Conservation (phyloP, 2,888 invertebrate species). For the Drosophila aldrichi region DNA sequence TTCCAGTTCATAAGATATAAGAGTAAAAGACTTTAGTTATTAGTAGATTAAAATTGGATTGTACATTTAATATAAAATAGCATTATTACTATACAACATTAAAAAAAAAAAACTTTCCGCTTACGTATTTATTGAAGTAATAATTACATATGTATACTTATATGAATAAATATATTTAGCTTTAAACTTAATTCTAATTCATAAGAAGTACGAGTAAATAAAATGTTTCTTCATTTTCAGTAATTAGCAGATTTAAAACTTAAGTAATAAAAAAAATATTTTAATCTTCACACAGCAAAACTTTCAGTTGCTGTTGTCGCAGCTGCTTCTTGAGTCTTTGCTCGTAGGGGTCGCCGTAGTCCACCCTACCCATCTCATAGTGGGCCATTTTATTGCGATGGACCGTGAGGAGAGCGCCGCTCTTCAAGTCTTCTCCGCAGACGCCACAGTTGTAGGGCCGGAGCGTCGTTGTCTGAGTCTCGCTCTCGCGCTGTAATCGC, state of each 20-base stretch:
- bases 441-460: conserved; percentile 59
- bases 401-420: conserved; percentile 60
- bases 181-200: neutral
- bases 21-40: too few relatives aligned
- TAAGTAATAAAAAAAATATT: too few relatives aligned
- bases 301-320: neutral
- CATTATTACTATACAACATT: too few relatives aligned
- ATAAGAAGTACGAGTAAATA: neutral
- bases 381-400: conserved; percentile 67
- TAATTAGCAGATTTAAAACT: too few relatives aligned
- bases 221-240: neutral
- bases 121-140: neutral
- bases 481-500: conserved; percentile 38
- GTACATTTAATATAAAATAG: too few relatives aligned
- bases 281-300: conserved; percentile 19
- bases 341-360: conserved; percentile 61
- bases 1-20: too few relatives aligned
- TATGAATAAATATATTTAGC: too few relatives aligned
- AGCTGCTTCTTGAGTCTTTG: conserved; percentile 38
- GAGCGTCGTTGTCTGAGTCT: neutral
- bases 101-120: too few relatives aligned
- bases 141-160: neutral
- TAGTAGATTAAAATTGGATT: too few relatives aligned
- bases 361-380: conserved; percentile 52
- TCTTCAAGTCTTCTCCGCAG: conserved; percentile 55